Percentiles rank a stretch among this genome's conserved stretches.
These are phyloP conservation scores for Antigone vipio DNA, from an alignment of 2,113 vertebrate species.

Conservation along the genomic window DNA sequence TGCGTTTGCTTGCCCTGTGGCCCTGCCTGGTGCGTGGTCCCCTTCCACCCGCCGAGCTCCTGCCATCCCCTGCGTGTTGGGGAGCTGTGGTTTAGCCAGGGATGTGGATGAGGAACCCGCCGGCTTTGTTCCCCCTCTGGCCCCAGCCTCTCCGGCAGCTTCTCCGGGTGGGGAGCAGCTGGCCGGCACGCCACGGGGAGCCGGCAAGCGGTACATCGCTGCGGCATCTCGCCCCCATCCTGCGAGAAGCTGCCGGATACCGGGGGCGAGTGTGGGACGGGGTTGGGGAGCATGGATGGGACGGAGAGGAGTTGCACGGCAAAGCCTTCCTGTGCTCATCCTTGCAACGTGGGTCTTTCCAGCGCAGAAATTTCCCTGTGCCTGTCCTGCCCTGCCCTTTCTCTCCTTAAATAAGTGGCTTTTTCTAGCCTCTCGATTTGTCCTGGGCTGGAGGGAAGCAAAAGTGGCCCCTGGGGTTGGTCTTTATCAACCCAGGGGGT, in stretches of 20 bases:
- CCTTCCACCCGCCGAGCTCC: not conserved
- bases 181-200: fast-evolving
- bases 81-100: fast-evolving
- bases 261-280: fast-evolving
- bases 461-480: fast-evolving
- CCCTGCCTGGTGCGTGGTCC: not conserved
- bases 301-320: fast-evolving
- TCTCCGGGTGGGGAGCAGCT: not conserved
- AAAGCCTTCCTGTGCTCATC: fast-evolving
- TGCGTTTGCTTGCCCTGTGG: not conserved
- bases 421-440: not conserved
- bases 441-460: not conserved
- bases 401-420: not conserved
- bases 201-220: not conserved
- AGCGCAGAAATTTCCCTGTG: fast-evolving
- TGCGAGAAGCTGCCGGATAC: fast-evolving
- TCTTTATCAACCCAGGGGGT: not conserved
- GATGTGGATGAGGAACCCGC: not conserved
- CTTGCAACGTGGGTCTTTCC: fast-evolving
- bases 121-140: fast-evolving
- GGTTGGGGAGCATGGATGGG: not conserved
- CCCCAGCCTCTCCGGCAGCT: not conserved
- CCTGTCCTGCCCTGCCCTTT: fast-evolving
- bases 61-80: not conserved
- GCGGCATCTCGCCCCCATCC: not conserved